Percentiles rank a stretch among this genome's conserved stretches.
These are phyloP conservation scores for Neotoxoptera formosana DNA, from an alignment of 1,140 invertebrate genomes.

Conservation along the genomic window DNA sequence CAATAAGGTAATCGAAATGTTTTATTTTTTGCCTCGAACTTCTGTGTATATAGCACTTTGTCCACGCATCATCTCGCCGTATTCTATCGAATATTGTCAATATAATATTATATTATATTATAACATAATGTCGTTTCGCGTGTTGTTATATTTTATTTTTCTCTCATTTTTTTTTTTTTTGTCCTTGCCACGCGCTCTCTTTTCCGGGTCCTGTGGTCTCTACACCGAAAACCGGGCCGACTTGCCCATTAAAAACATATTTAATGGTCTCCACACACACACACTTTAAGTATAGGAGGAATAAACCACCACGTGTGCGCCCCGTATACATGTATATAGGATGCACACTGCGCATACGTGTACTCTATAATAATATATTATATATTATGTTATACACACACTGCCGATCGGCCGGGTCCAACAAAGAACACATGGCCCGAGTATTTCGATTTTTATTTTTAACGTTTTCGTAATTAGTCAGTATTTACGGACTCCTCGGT, in stretches of 20 bases:
- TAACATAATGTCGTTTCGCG: neutral
- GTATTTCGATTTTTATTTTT: constrained; percentile 35
- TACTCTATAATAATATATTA: too few relatives aligned
- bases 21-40: neutral
- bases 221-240: neutral
- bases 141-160: neutral
- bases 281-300: neutral
- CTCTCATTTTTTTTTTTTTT: neutral
- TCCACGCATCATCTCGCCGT: neutral
- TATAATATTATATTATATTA: too few relatives aligned
- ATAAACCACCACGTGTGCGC: constrained; percentile 5
- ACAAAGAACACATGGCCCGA: constrained; percentile 40
- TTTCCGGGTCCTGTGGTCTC: neutral
- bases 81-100: constrained; percentile 3
- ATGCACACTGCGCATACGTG: neutral
- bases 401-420: neutral
- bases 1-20: neutral
- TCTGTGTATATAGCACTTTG: neutral
- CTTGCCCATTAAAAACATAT: constrained; percentile 16
- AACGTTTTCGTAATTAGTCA: constrained; percentile 36
- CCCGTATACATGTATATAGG: neutral
- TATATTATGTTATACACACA: neutral
- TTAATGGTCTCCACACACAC: constrained; percentile 15
- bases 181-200: neutral
- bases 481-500: neutral